Conservation (phyloP, 2,113 vertebrate species). For the Martes martes region DNA sequence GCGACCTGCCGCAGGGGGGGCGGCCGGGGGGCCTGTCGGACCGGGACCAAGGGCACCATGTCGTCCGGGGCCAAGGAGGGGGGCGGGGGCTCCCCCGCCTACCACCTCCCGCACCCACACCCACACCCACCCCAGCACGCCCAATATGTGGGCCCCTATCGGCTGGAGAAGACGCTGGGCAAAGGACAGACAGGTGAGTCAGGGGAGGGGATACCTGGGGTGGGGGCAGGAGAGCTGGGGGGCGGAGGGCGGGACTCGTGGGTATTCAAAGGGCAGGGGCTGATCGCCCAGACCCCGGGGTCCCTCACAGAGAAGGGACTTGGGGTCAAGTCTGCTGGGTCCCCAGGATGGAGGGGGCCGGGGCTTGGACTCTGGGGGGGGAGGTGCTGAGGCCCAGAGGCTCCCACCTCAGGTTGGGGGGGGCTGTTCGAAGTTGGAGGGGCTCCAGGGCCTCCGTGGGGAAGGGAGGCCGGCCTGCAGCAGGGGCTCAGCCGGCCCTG, state of each 20-base stretch:
- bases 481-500: neutral
- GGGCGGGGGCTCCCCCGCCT: slow-evolving; percentile 67
- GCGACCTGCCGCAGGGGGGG: slow-evolving; percentile 71
- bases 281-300: neutral
- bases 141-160: slow-evolving; percentile 83
- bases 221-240: neutral
- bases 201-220: neutral
- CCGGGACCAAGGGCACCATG: slow-evolving; percentile 75
- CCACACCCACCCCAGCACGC: slow-evolving; percentile 77
- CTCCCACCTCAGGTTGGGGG: neutral
- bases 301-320: neutral
- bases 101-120: slow-evolving; percentile 70
- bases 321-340: neutral
- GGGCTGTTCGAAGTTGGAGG: neutral
- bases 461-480: neutral
- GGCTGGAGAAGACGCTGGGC: slow-evolving; percentile 83
- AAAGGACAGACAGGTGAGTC: slow-evolving; percentile 84
- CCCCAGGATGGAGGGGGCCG: neutral
- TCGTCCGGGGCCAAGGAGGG: slow-evolving; percentile 73
- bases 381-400: neutral
- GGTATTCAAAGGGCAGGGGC: neutral
- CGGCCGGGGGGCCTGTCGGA: slow-evolving; percentile 64
- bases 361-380: neutral
- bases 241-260: neutral
- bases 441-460: neutral